phyloP scores from a whole-genome alignment of 2,113 vertebrate genomes.

The Bubo scandiacus region DNA sequence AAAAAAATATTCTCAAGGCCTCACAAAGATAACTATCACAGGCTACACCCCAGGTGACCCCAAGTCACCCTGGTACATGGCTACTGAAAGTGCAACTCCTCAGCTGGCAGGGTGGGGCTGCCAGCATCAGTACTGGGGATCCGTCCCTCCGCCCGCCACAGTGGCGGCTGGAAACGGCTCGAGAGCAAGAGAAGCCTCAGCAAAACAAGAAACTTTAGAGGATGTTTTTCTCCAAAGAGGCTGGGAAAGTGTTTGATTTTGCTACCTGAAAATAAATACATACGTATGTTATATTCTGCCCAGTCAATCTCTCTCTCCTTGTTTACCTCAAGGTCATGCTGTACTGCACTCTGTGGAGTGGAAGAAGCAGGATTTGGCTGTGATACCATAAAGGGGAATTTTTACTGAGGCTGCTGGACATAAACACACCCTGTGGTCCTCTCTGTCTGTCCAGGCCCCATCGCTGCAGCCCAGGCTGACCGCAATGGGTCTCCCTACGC shows the following conservation, averaged over 20 bases:
- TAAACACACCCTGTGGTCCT: neutral
- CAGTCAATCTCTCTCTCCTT: neutral
- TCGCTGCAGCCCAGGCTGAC: neutral
- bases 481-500: neutral
- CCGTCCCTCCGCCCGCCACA: neutral
- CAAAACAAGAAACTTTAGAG: neutral
- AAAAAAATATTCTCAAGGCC: neutral
- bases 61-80: neutral
- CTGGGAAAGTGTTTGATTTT: neutral
- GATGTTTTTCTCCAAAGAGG: neutral
- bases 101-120: constrained; percentile 19
- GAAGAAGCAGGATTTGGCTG: neutral
- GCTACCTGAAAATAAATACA: neutral
- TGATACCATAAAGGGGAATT: neutral
- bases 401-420: neutral
- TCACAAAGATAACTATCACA: neutral
- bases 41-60: constrained; percentile 14
- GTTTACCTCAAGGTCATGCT: neutral
- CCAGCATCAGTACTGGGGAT: neutral
- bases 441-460: neutral
- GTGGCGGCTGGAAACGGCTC: neutral
- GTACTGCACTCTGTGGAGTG: neutral
- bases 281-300: neutral
- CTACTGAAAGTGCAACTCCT: neutral
- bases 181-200: neutral